Evolutionary conservation across 2,888 invertebrate species (phyloP).

Genomic region (Leucophenga maculata): DNA sequence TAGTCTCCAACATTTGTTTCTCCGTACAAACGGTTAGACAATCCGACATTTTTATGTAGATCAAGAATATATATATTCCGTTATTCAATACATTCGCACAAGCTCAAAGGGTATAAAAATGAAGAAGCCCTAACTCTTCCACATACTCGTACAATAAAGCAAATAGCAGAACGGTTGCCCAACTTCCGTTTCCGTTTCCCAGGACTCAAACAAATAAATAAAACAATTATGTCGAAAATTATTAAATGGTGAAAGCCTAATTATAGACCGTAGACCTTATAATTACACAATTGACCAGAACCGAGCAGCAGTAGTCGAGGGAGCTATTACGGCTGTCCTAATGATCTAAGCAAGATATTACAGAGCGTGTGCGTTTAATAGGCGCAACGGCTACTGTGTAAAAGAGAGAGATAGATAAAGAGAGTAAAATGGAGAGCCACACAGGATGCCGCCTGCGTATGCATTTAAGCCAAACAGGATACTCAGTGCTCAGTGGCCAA

Average conservation of each 20-base stretch:
- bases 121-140: too few relatives aligned
- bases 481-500: background rate
- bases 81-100: too few relatives aligned
- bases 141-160: too few relatives aligned
- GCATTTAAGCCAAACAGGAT: background rate
- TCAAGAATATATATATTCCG: too few relatives aligned
- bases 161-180: background rate
- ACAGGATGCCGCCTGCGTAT: background rate
- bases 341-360: slow-evolving; percentile 7
- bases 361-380: slow-evolving; percentile 1
- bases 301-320: background rate
- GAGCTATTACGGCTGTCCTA: background rate
- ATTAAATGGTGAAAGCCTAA: slow-evolving; percentile 27
- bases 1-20: too few relatives aligned
- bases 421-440: background rate
- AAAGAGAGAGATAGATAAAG: background rate
- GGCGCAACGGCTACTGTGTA: background rate
- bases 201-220: background rate
- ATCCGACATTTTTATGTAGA: too few relatives aligned
- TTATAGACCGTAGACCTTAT: background rate
- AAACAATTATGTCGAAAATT: slow-evolving; percentile 17
- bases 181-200: slow-evolving; percentile 10
- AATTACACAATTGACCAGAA: background rate
- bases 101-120: too few relatives aligned
- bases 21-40: too few relatives aligned